phyloP scores from a whole-genome alignment of 2,888 invertebrate genomes.

The Pelosia muscerda region DNA sequence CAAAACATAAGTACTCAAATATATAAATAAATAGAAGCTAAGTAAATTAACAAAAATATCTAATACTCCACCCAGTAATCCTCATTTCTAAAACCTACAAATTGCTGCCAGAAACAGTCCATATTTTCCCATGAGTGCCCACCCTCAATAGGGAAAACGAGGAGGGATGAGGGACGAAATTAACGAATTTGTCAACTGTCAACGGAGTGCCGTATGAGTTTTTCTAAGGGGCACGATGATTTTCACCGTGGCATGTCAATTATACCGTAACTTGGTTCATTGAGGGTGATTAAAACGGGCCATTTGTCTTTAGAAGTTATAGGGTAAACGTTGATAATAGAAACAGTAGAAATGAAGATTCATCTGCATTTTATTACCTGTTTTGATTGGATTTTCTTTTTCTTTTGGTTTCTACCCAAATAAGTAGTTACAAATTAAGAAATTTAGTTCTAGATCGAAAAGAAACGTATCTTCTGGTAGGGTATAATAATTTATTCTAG shows the following conservation, averaged over 20 bases:
- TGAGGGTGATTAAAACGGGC: conserved; percentile 50
- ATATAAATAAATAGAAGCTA: not conserved
- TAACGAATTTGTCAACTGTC: conserved; percentile 86
- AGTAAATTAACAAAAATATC: not conserved
- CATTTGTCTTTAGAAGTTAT: conserved; percentile 44
- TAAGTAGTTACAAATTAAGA: no score
- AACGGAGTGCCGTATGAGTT: conserved; percentile 80
- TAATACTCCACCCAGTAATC: conserved; percentile 25
- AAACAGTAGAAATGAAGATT: not conserved
- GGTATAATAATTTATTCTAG: no score
- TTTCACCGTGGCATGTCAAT: conserved; percentile 68
- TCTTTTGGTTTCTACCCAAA: no score
- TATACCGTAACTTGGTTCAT: conserved; percentile 53
- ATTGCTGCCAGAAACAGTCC: conserved; percentile 58
- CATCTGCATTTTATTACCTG: not conserved
- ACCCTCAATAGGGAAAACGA: conserved; percentile 30
- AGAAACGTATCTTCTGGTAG: no score
- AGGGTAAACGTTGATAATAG: conserved; percentile 17
- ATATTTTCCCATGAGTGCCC: conserved; percentile 61
- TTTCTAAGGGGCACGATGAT: conserved; percentile 71
- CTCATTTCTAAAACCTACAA: conserved; percentile 39
- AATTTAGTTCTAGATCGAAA: no score
- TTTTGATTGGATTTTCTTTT: not conserved
- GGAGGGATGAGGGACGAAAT: conserved; percentile 64
- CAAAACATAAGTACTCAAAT: not conserved